These are phyloP conservation scores for Camponotus pennsylvanicus DNA, from an alignment of 1,140 invertebrate genomes.

Conservation along the genomic window DNA sequence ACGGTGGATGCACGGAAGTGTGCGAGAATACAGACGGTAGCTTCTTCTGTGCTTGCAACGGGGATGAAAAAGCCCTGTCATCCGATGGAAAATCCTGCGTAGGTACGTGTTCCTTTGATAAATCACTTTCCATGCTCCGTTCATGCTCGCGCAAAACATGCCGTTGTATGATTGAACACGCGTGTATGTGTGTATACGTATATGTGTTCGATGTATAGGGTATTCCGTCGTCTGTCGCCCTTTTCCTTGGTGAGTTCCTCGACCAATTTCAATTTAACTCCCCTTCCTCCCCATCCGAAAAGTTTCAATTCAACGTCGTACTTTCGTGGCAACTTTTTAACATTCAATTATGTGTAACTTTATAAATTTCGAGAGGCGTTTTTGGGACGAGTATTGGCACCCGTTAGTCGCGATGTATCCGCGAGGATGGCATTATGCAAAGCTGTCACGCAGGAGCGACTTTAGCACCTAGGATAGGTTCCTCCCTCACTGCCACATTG, in stretches of 20 bases:
- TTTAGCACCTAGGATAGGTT: slow-evolving; percentile 31
- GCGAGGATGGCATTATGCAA: slow-evolving; percentile 20
- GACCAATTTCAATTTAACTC: background rate
- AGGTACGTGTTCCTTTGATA: slow-evolving; percentile 76
- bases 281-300: background rate
- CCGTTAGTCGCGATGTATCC: slow-evolving; percentile 9
- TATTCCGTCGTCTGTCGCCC: background rate
- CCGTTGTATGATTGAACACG: slow-evolving; percentile 29
- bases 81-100: slow-evolving; percentile 82
- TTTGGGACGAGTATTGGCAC: background rate
- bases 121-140: slow-evolving; percentile 23
- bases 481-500: slow-evolving; percentile 18
- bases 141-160: slow-evolving; percentile 29
- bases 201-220: background rate
- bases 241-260: background rate
- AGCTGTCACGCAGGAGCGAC: slow-evolving; percentile 46
- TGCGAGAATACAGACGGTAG: slow-evolving; percentile 90
- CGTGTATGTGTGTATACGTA: too few relatives aligned
- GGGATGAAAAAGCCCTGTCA: slow-evolving; percentile 82
- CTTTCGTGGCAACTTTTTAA: slow-evolving; percentile 28
- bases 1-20: slow-evolving; percentile 89
- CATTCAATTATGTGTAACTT: slow-evolving; percentile 43
- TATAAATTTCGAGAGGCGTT: background rate
- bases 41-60: slow-evolving; percentile 87
- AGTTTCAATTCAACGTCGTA: background rate